Base-by-base conservation (phyloP, 1,140 invertebrate genomes). In the Halesus radiatus region DNA sequence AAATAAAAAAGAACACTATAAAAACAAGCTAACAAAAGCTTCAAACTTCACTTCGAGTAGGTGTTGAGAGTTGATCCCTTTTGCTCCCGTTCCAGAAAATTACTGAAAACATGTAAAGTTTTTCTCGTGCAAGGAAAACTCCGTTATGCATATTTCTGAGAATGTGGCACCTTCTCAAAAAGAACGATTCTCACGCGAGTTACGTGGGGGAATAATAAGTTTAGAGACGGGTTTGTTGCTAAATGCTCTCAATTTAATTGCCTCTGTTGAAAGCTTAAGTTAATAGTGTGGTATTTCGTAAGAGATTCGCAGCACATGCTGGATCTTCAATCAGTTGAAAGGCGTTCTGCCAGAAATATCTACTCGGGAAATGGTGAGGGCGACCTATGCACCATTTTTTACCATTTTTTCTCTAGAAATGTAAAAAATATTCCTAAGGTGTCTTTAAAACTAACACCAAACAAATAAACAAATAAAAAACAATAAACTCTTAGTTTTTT, bases 261-360 rank as follows among this genome's bases (percentile, higher is more conserved):
- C 7, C 1, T 20, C 0, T 23, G 20, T 22, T 23, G 8, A 23
- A 20, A 13, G 18, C 8, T 18, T 1, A 20, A 23, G 56, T 60
- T 23, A 20, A 22, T 23, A 60, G 56, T 60, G 18, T 60, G 56
- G 18, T 60, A 23, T 60, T 60, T 60, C 56, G 20, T 60, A 60
- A 60, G 56, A 60, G 56, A 60, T 60, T 60, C 56, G 56, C 56
- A 23, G 56, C 56, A 60, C 56, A 60, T 20, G 56, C 56, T 20
- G 20, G 56, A 60, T 60, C 56, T 60, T 23, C 56, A 60, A 20
- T 60, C 56, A 60, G 56, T 22, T 60, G 20, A 7, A 60, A 60
- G 56, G 56, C 56, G 56, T n/a, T 13, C n/a, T 60, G 56, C 56
- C 56, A 60, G 56, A 60, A 60, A 60, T 60, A 60, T 60, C 56